A percentile compares a stretch with the other conserved stretches of the same genome.
phyloP scores from a whole-genome alignment of 2,797 vertebrate species.

The Galaxias olidus region DNA sequence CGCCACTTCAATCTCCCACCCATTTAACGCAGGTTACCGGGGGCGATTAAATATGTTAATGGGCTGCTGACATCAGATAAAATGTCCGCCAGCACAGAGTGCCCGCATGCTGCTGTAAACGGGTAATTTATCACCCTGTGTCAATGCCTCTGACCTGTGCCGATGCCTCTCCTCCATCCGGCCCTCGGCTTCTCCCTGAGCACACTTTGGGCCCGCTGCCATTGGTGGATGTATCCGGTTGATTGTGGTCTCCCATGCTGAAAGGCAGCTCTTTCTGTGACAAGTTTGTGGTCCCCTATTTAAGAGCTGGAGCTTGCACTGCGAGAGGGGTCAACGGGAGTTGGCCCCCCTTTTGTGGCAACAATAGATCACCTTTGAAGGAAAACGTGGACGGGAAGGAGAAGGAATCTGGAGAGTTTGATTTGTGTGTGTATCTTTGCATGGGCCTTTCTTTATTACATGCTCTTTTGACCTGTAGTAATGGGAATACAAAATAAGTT shows the following conservation, averaged over 20 bases:
- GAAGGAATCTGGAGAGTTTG: background rate
- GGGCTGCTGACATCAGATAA: conserved; percentile 60
- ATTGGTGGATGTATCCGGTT: conserved; percentile 66
- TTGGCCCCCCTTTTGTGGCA: conserved; percentile 31
- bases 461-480: background rate
- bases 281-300: conserved; percentile 30
- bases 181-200: conserved; percentile 51
- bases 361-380: conserved; percentile 27
- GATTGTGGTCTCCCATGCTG: conserved; percentile 53
- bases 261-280: conserved; percentile 25
- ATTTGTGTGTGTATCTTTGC: background rate
- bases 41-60: conserved; percentile 80
- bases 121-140: conserved; percentile 65
- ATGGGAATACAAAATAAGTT: background rate
- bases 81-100: conserved; percentile 37
- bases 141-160: conserved; percentile 56
- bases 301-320: conserved; percentile 41
- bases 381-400: background rate
- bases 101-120: conserved; percentile 56
- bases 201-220: conserved; percentile 67
- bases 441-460: background rate
- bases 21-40: conserved; percentile 66
- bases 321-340: conserved; percentile 25
- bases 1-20: conserved; percentile 51
- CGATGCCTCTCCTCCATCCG: conserved; percentile 58